These are phyloP conservation scores for Euglossa dilemma DNA, from an alignment of 1,140 invertebrate species.

Conservation along the genomic window DNA sequence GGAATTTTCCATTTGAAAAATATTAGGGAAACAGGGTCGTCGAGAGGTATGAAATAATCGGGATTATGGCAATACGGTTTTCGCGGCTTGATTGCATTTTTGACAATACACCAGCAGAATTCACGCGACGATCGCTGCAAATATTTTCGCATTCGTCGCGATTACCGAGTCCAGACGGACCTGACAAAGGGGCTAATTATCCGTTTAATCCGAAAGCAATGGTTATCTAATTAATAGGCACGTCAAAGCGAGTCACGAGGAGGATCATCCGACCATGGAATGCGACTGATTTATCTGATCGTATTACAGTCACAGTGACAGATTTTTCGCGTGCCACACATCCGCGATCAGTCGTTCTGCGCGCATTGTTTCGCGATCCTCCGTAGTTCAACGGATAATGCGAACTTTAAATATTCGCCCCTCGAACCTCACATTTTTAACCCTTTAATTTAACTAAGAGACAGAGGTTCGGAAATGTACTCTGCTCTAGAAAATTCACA, in stretches of 20 bases:
- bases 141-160: not conserved
- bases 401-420: not conserved
- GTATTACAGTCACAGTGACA: conserved; percentile 30
- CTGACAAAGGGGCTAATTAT: conserved; percentile 16
- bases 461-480: too few species aligned
- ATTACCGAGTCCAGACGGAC: not conserved
- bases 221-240: conserved; percentile 42
- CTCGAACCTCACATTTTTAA: not conserved
- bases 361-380: not conserved
- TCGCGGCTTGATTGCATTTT: too few species aligned
- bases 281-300: conserved; percentile 45
- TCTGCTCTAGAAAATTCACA: too few species aligned
- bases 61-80: too few species aligned
- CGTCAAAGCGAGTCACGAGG: conserved; percentile 45
- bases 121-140: not conserved
- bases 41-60: too few species aligned
- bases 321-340: conserved; percentile 14
- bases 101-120: not conserved
- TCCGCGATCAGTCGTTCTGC: not conserved
- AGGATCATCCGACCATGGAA: conserved; percentile 12
- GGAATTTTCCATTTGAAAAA: not conserved
- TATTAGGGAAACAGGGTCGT: too few species aligned
- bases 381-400: not conserved
- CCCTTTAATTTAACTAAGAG: too few species aligned
- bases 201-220: conserved; percentile 14